Evolutionary conservation across 2,113 vertebrate genomes (phyloP).

Genomic region (Talpa occidentalis): DNA sequence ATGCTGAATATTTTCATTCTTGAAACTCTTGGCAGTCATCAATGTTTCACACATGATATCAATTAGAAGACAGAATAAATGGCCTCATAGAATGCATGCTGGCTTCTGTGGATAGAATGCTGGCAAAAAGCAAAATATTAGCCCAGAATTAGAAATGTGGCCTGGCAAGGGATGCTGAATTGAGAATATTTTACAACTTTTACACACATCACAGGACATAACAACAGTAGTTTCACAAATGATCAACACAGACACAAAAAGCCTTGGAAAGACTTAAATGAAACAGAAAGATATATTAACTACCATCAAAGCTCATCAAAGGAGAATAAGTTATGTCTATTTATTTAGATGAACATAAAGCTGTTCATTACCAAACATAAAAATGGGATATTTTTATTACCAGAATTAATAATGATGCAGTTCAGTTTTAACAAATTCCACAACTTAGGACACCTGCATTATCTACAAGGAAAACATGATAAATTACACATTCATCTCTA

Average conservation of each 20-base stretch:
- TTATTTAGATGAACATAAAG: slow-evolving; percentile 50
- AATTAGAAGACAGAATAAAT: slow-evolving; percentile 66
- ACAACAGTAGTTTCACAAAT: slow-evolving; percentile 25
- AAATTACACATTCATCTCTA: not conserved
- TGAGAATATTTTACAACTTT: slow-evolving; percentile 63
- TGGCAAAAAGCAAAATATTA: slow-evolving; percentile 34
- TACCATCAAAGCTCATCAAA: not conserved
- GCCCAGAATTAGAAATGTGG: slow-evolving; percentile 27
- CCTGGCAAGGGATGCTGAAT: not conserved
- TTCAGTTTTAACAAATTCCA: slow-evolving; percentile 32
- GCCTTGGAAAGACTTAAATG: slow-evolving; percentile 36
- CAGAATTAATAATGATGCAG: slow-evolving; percentile 44
- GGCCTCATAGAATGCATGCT: slow-evolving; percentile 44
- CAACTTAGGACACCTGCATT: not conserved
- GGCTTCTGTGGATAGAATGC: slow-evolving; percentile 50
- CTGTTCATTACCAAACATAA: slow-evolving; percentile 36
- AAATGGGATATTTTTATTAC: not conserved
- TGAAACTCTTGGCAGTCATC: slow-evolving; percentile 50
- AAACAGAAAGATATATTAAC: not conserved
- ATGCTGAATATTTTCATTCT: slow-evolving; percentile 68
- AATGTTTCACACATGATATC: slow-evolving; percentile 67
- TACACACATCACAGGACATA: slow-evolving; percentile 16
- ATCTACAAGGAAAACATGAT: slow-evolving; percentile 29
- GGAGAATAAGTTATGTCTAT: not conserved
- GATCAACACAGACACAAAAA: slow-evolving; percentile 8